Conservation (phyloP, 1,140 invertebrate species). For the Scaptomyza pallida region DNA sequence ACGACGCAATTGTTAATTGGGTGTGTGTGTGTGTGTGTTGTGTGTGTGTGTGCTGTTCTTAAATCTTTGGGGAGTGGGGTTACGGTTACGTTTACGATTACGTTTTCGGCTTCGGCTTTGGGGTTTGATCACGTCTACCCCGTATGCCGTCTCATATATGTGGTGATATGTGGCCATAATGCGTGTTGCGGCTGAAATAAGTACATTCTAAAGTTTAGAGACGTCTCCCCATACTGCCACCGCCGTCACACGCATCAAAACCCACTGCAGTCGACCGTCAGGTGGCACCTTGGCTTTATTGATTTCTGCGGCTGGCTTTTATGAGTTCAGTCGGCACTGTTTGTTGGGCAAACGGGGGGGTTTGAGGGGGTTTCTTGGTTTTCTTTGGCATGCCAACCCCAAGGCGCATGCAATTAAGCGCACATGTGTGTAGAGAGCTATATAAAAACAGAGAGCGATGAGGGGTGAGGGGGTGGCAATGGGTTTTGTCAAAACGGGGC, state of each 20-base stretch:
- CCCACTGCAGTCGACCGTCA: constrained; percentile 1
- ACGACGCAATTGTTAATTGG: constrained; percentile 71
- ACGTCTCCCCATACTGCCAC: neutral
- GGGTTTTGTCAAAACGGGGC: constrained; percentile 39
- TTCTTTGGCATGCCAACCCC: constrained; percentile 57
- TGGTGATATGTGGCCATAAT: constrained; percentile 73
- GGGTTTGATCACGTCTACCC: constrained; percentile 48
- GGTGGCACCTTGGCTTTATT: constrained; percentile 83
- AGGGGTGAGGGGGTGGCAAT: too few relatives aligned
- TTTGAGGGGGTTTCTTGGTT: constrained; percentile 57
- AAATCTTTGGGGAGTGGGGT: neutral
- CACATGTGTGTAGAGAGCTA: constrained; percentile 68
- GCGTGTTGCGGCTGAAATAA: constrained; percentile 67
- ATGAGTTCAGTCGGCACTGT: constrained; percentile 64
- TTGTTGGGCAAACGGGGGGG: constrained; percentile 13
- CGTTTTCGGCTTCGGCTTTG: constrained; percentile 22
- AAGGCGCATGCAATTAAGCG: constrained; percentile 80
- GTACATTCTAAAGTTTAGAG: constrained; percentile 73
- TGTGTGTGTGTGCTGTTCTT: neutral
- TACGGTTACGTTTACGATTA: constrained; percentile 8
- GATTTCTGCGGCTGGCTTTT: constrained; percentile 82
- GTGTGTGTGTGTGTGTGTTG: neutral
- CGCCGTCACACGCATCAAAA: neutral
- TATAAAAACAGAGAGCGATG: neutral
- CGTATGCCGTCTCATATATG: constrained; percentile 29